These are phyloP conservation scores for Nothobranchius furzeri DNA, from an alignment of 2,113 vertebrate genomes.

Conservation along the genomic window DNA sequence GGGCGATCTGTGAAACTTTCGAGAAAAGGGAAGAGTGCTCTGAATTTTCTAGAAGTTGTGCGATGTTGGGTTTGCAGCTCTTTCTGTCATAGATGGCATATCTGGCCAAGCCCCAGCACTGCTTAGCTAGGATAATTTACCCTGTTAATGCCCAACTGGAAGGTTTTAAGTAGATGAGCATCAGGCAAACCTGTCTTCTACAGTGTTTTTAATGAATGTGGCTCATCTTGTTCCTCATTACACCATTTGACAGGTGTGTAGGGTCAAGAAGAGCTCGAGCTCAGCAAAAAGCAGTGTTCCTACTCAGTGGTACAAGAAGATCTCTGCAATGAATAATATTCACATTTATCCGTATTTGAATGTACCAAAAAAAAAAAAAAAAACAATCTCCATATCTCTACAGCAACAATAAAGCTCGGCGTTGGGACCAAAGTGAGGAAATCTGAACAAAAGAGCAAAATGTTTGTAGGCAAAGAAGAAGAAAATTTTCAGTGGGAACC, in stretches of 20 bases:
- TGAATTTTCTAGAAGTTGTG: background rate
- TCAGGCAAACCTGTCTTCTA: conserved; percentile 52
- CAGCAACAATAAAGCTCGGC: conserved; percentile 21
- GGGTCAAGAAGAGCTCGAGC: conserved; percentile 55
- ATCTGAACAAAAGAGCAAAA: conserved; percentile 13
- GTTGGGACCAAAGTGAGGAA: conserved; percentile 34
- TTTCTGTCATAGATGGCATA: conserved; percentile 49
- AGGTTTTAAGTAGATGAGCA: conserved; percentile 69
- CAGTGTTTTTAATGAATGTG: conserved; percentile 64
- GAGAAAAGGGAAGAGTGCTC: conserved; percentile 26
- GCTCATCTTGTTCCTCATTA: conserved; percentile 48
- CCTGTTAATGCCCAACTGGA: conserved; percentile 49
- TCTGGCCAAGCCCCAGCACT: conserved; percentile 54
- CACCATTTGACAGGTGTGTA: conserved; percentile 68
- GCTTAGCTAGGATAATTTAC: conserved; percentile 46
- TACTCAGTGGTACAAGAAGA: conserved; percentile 24
- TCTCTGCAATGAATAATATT: conserved; percentile 45
- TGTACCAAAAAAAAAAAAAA: conserved; percentile 62
- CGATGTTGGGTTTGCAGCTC: conserved; percentile 38
- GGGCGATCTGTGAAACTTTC: conserved; percentile 47
- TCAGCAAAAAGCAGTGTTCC: conserved; percentile 35
- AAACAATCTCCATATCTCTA: conserved; percentile 27
- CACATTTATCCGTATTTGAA: conserved; percentile 22
- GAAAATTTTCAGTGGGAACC: conserved; percentile 36
- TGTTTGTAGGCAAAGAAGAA: conserved; percentile 20